Percentiles rank a stretch among this genome's conserved stretches.
Conservation (phyloP, 2,113 vertebrate species). For the Heteronetta atricapilla region DNA sequence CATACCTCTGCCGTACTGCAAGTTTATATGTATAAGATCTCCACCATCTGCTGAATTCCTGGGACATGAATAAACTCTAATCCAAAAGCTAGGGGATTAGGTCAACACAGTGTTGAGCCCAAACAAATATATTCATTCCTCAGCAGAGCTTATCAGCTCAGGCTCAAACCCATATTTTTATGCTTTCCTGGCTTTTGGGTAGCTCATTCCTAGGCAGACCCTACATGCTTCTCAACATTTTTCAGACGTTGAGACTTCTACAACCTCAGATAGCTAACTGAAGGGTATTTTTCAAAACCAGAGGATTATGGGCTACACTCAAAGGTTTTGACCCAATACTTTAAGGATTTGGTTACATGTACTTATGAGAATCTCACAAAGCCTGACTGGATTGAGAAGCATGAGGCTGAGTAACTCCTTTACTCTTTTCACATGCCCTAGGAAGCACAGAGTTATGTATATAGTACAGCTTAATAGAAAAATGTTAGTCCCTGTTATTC, state of each 20-base stretch:
- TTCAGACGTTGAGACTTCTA: neutral
- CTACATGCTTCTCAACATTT: neutral
- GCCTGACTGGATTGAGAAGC: neutral
- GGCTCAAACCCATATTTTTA: neutral
- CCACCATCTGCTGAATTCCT: neutral
- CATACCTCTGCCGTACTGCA: fast-evolving
- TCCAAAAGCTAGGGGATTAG: neutral
- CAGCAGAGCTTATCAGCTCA: neutral
- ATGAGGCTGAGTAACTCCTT: neutral
- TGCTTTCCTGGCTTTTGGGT: neutral
- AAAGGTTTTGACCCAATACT: neutral
- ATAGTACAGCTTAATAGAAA: neutral
- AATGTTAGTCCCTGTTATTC: neutral
- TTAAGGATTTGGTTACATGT: neutral
- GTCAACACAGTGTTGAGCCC: neutral
- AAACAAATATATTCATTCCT: neutral
- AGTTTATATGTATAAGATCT: neutral
- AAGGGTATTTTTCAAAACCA: neutral
- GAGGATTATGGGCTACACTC: neutral
- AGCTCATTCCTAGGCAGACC: neutral
- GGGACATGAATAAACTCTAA: neutral
- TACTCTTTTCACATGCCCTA: neutral
- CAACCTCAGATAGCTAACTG: neutral
- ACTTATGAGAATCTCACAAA: neutral
- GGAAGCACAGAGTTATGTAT: neutral